phyloP scores from a whole-genome alignment of 2,113 vertebrate genomes.

The Phalacrocorax brasilianus region DNA sequence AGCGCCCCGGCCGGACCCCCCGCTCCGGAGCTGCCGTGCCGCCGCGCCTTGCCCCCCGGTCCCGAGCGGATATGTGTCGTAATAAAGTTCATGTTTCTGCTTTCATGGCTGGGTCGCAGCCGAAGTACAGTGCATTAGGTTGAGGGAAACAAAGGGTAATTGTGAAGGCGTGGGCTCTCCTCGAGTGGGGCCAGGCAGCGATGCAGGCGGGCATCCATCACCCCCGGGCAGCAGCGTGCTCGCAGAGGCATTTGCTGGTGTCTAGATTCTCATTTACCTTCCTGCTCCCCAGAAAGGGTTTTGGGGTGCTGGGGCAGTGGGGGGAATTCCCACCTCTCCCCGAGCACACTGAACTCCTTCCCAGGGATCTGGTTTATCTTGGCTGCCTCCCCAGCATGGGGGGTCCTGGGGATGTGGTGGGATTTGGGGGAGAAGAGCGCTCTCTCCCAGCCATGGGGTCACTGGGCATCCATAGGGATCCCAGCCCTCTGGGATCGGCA shows the following conservation, averaged over 20 bases:
- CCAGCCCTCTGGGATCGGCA: not conserved
- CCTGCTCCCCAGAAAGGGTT: not conserved
- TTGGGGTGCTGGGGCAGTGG: rapidly evolving
- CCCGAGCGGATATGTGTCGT: not conserved
- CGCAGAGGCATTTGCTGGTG: not conserved
- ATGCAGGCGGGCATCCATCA: not conserved
- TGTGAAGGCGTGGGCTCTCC: not conserved
- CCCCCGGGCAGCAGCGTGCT: rapidly evolving
- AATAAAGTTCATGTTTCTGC: not conserved
- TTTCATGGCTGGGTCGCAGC: not conserved
- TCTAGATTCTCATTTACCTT: not conserved
- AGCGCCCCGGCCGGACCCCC: not conserved
- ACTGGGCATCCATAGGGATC: not conserved
- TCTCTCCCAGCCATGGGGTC: not conserved
- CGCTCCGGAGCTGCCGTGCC: rapidly evolving
- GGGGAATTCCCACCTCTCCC: not conserved
- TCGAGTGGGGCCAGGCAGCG: rapidly evolving
- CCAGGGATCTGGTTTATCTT: not conserved
- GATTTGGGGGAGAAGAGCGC: not conserved
- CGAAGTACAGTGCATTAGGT: not conserved
- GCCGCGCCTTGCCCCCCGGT: rapidly evolving
- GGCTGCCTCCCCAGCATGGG: not conserved
- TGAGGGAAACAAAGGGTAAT: not conserved
- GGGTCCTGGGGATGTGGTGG: rapidly evolving
- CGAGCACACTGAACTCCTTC: not conserved